Evolutionary conservation across 1,140 invertebrate genomes (phyloP).

Genomic region (Nixonia krombeini): DNA sequence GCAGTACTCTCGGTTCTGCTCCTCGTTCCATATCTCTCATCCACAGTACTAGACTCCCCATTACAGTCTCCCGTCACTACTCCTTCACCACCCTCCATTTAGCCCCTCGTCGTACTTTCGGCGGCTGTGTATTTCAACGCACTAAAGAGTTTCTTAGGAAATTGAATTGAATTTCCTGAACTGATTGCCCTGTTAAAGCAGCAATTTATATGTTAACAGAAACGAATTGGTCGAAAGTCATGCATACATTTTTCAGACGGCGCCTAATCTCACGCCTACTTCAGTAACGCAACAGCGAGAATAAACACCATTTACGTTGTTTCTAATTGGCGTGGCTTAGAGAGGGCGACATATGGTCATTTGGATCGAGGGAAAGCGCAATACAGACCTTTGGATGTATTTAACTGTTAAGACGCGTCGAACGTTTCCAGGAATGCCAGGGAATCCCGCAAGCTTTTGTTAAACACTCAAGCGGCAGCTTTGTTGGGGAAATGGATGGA

Average conservation of each 20-base stretch:
- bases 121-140: constrained; percentile 59
- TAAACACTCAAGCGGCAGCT: too few species aligned
- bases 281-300: background rate
- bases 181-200: constrained; percentile 60
- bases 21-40: constrained; percentile 16
- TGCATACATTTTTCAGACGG: constrained; percentile 45
- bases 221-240: constrained; percentile 58
- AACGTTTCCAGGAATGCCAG: too few species aligned
- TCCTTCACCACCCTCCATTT: constrained; percentile 34
- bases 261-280: background rate
- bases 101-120: constrained; percentile 55
- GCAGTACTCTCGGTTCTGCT: constrained; percentile 6
- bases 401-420: too few species aligned
- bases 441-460: too few species aligned
- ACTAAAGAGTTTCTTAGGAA: constrained; percentile 64
- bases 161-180: constrained; percentile 63
- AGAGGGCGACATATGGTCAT: too few species aligned
- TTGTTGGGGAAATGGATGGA: too few species aligned
- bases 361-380: too few species aligned
- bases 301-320: too few species aligned
- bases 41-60: constrained; percentile 22
- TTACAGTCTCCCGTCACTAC: constrained; percentile 22
- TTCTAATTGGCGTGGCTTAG: too few species aligned
- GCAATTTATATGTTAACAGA: constrained; percentile 67
- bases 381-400: too few species aligned